phyloP scores from a whole-genome alignment of 2,113 vertebrate species.

The Bos javanicus region DNA sequence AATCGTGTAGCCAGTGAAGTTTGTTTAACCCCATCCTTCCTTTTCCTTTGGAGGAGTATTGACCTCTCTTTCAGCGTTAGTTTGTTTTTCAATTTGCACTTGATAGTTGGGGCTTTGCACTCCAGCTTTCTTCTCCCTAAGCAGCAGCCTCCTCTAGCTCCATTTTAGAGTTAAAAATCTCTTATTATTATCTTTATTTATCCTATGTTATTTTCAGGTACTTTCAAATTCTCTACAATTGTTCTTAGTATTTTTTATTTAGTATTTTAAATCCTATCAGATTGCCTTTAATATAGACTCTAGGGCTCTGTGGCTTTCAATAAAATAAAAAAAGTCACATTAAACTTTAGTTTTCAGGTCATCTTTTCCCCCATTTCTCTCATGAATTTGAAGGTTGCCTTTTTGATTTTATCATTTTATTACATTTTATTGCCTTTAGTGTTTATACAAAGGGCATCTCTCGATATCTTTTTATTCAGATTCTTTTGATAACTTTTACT shows the following conservation, averaged over 20 bases:
- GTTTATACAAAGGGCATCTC: not conserved
- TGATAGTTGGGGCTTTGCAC: not conserved
- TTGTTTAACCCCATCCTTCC: not conserved
- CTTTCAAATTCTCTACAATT: not conserved
- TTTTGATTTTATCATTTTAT: not conserved
- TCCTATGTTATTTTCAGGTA: not conserved
- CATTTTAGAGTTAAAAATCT: not conserved
- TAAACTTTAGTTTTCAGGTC: not conserved
- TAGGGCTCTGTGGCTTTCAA: not conserved
- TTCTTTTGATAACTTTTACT: not conserved
- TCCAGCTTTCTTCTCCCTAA: not conserved
- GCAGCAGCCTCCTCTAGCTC: not conserved
- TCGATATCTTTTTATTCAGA: not conserved
- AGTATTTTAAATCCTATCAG: not conserved
- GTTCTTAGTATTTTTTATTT: not conserved
- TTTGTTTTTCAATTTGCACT: not conserved
- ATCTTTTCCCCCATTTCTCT: not conserved
- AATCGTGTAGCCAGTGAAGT: not conserved
- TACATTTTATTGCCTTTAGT: not conserved
- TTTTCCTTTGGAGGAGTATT: not conserved
- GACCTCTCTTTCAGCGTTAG: not conserved
- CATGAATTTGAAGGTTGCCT: not conserved
- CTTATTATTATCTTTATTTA: not conserved
- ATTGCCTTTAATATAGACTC: not conserved
- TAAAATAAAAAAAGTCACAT: not conserved